phyloP scores from a whole-genome alignment of 2,888 invertebrate genomes.

The Agelastica alni region DNA sequence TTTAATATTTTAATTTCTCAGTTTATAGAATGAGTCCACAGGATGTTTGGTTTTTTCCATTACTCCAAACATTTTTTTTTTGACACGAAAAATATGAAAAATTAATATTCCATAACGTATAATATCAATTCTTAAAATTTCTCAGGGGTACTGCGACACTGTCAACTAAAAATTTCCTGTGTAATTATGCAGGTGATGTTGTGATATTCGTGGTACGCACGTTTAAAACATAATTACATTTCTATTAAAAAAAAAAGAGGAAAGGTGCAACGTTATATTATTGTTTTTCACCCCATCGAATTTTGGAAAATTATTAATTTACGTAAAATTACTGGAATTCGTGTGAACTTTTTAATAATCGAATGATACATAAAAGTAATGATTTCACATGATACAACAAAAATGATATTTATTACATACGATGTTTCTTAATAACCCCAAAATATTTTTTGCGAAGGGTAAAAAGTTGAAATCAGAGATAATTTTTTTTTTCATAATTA shows the following conservation, averaged over 20 bases:
- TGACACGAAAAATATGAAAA: slow-evolving; percentile 4
- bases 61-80: too few relatives aligned
- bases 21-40: too few relatives aligned
- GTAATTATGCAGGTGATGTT: slow-evolving; percentile 32
- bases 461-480: too few relatives aligned
- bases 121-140: slow-evolving; percentile 24
- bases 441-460: too few relatives aligned
- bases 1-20: too few relatives aligned
- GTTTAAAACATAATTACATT: slow-evolving; percentile 1
- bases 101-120: slow-evolving; percentile 29
- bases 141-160: slow-evolving; percentile 23
- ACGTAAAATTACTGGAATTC: slow-evolving; percentile 6
- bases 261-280: slow-evolving; percentile 12
- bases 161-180: slow-evolving; percentile 31
- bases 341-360: slow-evolving; percentile 1
- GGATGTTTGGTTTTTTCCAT: too few relatives aligned
- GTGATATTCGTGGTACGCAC: not conserved
- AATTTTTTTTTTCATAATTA: too few relatives aligned
- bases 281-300: slow-evolving; percentile 20
- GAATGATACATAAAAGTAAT: too few relatives aligned
- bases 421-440: too few relatives aligned
- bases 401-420: too few relatives aligned
- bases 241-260: slow-evolving; percentile 9
- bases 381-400: too few relatives aligned
- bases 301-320: slow-evolving; percentile 1